Evolutionary conservation across 2,888 invertebrate species (phyloP).

Genomic region (Drosophila nr. perissopoda): DNA sequence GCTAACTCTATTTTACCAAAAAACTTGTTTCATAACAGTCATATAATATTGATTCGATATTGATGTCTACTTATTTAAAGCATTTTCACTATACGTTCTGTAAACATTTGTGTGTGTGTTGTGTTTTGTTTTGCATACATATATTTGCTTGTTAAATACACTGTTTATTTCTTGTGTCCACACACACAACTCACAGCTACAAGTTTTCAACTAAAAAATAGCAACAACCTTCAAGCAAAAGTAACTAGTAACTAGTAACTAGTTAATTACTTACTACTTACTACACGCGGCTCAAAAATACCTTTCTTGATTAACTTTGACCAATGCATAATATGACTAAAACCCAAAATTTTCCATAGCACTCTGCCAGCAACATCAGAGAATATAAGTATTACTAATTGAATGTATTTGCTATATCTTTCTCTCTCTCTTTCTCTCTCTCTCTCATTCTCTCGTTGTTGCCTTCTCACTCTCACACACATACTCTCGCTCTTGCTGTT

Average conservation of each 20-base stretch:
- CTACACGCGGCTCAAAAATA: constrained; percentile 69
- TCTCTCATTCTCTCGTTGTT: constrained; percentile 21
- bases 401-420: constrained; percentile 42
- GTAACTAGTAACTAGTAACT: constrained; percentile 11
- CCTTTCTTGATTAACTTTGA: constrained; percentile 75
- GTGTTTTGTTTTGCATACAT: constrained; percentile 65
- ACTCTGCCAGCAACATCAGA: constrained; percentile 38
- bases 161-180: constrained; percentile 60
- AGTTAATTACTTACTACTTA: constrained; percentile 8
- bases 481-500: constrained; percentile 24
- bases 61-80: constrained; percentile 69
- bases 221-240: constrained; percentile 27
- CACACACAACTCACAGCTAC: constrained; percentile 33
- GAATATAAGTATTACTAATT: constrained; percentile 52
- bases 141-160: constrained; percentile 71
- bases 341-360: constrained; percentile 50
- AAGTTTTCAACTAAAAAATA: constrained; percentile 30
- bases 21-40: constrained; percentile 37
- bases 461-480: neutral
- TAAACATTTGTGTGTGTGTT: constrained; percentile 66
- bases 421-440: constrained; percentile 15
- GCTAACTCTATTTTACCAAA: constrained; percentile 52
- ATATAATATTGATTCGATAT: constrained; percentile 60
- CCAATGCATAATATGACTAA: constrained; percentile 50
- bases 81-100: constrained; percentile 51